phyloP scores from a whole-genome alignment of 2,797 vertebrate genomes.

The Enteromius afrohamiltoni region DNA sequence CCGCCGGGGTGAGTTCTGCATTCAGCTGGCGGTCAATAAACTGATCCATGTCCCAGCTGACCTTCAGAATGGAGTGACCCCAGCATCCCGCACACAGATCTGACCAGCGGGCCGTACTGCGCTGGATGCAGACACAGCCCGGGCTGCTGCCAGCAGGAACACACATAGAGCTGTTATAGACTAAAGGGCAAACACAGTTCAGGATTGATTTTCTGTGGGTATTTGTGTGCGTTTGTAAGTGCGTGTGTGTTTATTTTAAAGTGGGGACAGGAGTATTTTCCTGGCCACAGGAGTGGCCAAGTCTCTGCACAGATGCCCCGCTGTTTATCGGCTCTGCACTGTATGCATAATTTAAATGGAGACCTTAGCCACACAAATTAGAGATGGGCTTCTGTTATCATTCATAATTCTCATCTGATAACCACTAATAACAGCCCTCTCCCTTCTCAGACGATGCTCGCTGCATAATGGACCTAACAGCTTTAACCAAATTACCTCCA shows the following conservation, averaged over 20 bases:
- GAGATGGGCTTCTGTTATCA: constrained; percentile 55
- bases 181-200: constrained; percentile 57
- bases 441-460: constrained; percentile 45
- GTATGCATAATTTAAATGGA: constrained; percentile 61
- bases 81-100: constrained; percentile 42
- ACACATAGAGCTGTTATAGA: constrained; percentile 57
- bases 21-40: constrained; percentile 59
- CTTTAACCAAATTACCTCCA: constrained; percentile 62
- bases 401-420: constrained; percentile 61
- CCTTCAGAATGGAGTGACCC: constrained; percentile 52
- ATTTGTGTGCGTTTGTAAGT: constrained; percentile 57
- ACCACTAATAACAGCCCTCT: constrained; percentile 60
- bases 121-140: background rate
- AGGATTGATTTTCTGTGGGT: constrained; percentile 62
- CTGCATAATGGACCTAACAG: constrained; percentile 64
- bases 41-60: constrained; percentile 52
- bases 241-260: constrained; percentile 36
- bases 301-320: constrained; percentile 49
- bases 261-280: constrained; percentile 12
- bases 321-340: constrained; percentile 58
- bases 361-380: constrained; percentile 55
- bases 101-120: constrained; percentile 31
- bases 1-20: constrained; percentile 40
- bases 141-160: constrained; percentile 42
- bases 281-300: constrained; percentile 43